Evolutionary conservation across 2,113 vertebrate genomes (phyloP), one percentile per base, ranked within the genome.

Genomic region (Labrus mixtus): DNA sequence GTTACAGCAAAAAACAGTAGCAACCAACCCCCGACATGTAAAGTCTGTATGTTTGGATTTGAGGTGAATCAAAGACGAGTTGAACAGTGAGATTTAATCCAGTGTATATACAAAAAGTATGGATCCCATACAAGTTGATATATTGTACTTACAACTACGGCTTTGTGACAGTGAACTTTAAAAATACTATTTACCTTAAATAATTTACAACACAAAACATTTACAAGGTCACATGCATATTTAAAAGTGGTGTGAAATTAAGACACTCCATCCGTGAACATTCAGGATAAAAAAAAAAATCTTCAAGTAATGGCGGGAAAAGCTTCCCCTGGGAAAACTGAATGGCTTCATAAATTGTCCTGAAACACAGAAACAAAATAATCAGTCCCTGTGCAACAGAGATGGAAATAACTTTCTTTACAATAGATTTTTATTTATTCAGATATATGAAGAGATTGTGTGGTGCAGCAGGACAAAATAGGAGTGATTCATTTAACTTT

Each of bases 241-340:
- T 19, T 46, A 25, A 46, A 87, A 39, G 17, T 61, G 8, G 5
- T 64, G 29, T 73, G 33, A 85, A 55, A 36, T 51, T 16, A 19
- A 25, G 22, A 73, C 13, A 56, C 12, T 69, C 13, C 15, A 41
- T 67, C 6, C 77, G 43, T 65, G 54, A 80, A 82, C 74, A 88
- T 85, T 88, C 79, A 72, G 29, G 9, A 55, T 71, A 69, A 81
- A 50, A 2, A 55, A 71, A 69, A 81, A 50, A 2, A 69, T 84
- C 60, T 90, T 91, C 87, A 90, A 89, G 85, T 90, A 86, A 62
- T 68, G 54, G 20, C 17, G 64, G 57, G 6, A 22, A 53, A 83
- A n/a, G 10, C 29, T 70, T 25, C 22, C 29, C 22, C 56, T 54
- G 46, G 41, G 41, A 65, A 68, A 46, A n/a, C 62, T 29, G 69